Evolutionary conservation across 35 echinoderm and acorn worm species (phyloP).

Genomic region (Antedon bifida): DNA sequence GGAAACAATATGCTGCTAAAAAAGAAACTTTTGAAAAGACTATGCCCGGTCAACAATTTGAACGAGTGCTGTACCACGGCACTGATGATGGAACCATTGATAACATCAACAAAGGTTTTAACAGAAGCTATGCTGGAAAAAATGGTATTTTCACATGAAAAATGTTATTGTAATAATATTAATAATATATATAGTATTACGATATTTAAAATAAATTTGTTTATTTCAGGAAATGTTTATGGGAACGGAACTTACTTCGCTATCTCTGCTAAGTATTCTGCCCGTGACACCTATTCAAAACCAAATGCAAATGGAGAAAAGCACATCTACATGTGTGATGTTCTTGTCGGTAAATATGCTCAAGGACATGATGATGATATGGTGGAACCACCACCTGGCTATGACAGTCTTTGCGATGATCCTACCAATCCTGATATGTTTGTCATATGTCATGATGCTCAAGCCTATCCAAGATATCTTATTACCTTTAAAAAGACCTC

Average conservation of each 20-base stretch:
- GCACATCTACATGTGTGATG: slow-evolving; percentile 15
- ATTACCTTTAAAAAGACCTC: slow-evolving; percentile 24
- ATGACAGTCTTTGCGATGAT: slow-evolving; percentile 24
- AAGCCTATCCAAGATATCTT: slow-evolving; percentile 34
- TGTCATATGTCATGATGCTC: slow-evolving; percentile 30
- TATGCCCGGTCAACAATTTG: neutral
- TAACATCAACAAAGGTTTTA: slow-evolving; percentile 31
- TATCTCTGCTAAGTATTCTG: slow-evolving; percentile 7
- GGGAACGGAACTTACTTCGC: slow-evolving; percentile 42
- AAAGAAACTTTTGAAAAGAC: slow-evolving; percentile 8
- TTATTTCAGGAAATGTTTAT: slow-evolving; percentile 4
- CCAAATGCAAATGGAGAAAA: slow-evolving; percentile 1
- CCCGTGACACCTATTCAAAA: slow-evolving; percentile 1
- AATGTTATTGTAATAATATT: no score
- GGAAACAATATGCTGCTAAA: slow-evolving; percentile 2
- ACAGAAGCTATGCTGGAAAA: slow-evolving; percentile 35
- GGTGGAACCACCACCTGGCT: slow-evolving; percentile 2
- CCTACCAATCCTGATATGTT: neutral
- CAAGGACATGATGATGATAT: slow-evolving; percentile 1
- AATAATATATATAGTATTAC: no score
- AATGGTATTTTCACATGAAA: neutral
- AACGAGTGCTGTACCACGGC: slow-evolving; percentile 23
- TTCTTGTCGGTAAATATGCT: slow-evolving; percentile 18
- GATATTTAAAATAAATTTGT: neutral
- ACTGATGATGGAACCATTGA: slow-evolving; percentile 17